Percentiles rank a stretch among this genome's conserved stretches.
These are phyloP conservation scores for Thalassarche chlororhynchos DNA, from an alignment of 2,113 vertebrate genomes.

Conservation along the genomic window DNA sequence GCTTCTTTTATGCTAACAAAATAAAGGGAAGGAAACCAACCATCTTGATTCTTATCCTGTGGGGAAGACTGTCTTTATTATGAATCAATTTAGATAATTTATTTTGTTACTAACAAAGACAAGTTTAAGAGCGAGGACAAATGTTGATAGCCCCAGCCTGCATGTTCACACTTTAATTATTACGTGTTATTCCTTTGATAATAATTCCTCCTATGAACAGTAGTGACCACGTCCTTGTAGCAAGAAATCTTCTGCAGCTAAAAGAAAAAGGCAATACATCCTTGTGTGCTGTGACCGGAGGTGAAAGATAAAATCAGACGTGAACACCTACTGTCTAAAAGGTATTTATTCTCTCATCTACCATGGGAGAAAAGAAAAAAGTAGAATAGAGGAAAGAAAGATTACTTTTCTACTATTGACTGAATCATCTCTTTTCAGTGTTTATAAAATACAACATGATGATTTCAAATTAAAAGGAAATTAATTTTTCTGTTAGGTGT, in stretches of 20 bases:
- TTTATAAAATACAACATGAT: background rate
- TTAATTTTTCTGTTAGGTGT: background rate
- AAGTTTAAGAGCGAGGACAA: background rate
- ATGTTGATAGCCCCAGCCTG: background rate
- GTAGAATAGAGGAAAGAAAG: background rate
- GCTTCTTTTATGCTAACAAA: background rate
- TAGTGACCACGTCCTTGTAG: background rate
- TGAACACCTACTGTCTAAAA: background rate
- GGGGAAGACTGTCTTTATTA: conserved; percentile 25
- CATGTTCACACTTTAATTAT: background rate
- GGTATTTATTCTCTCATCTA: background rate
- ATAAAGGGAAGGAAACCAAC: conserved; percentile 19
- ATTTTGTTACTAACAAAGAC: conserved; percentile 15
- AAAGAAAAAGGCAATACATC: background rate
- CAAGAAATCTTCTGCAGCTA: background rate
- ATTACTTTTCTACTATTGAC: background rate
- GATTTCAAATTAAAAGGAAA: background rate
- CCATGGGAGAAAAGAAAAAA: background rate
- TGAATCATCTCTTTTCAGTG: background rate
- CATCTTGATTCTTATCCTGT: background rate
- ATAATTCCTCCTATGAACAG: background rate
- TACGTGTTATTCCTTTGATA: background rate
- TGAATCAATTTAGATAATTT: background rate
- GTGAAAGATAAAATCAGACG: background rate
- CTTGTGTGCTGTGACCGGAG: background rate